Evolutionary conservation across 2,888 invertebrate genomes (phyloP).

Genomic region (Pediacus dermestoides): DNA sequence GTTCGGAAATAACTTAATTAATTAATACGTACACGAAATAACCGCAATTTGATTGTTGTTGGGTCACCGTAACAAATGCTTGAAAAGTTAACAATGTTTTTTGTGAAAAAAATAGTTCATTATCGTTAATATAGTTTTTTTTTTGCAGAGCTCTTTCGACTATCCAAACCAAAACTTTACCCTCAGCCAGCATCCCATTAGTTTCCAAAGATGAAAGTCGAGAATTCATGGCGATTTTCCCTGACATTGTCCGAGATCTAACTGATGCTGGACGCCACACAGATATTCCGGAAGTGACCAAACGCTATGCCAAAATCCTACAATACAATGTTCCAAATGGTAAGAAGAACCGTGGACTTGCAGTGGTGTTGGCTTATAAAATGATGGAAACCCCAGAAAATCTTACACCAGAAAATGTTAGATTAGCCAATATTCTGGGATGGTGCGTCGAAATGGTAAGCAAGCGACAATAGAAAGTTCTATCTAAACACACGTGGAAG

Average conservation of each 20-base stretch:
- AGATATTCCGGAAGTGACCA: slow-evolving; percentile 75
- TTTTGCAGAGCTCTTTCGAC: slow-evolving; percentile 55
- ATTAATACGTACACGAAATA: too few relatives aligned
- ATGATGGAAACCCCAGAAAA: slow-evolving; percentile 64
- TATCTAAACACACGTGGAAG: too few relatives aligned
- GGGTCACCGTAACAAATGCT: too few relatives aligned
- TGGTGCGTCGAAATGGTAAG: slow-evolving; percentile 95
- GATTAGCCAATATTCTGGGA: slow-evolving; percentile 78
- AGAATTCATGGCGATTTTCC: slow-evolving; percentile 85
- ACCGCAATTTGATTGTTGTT: too few relatives aligned
- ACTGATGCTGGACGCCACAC: slow-evolving; percentile 72
- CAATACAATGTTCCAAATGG: slow-evolving; percentile 92
- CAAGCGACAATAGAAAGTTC: too few relatives aligned
- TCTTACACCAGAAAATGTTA: slow-evolving; percentile 72
- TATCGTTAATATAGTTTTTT: too few relatives aligned
- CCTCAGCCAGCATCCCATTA: slow-evolving; percentile 50
- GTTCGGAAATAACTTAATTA: too few relatives aligned
- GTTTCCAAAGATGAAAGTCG: slow-evolving; percentile 78
- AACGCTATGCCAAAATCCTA: slow-evolving; percentile 77
- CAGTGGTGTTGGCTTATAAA: slow-evolving; percentile 72
- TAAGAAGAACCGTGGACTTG: slow-evolving; percentile 77
- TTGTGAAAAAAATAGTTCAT: too few relatives aligned
- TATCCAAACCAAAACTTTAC: slow-evolving; percentile 59
- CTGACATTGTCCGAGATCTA: slow-evolving; percentile 79
- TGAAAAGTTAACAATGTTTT: too few relatives aligned